Evolutionary conservation across 2,888 invertebrate genomes (phyloP).

Genomic region (Theristus sp.): DNA sequence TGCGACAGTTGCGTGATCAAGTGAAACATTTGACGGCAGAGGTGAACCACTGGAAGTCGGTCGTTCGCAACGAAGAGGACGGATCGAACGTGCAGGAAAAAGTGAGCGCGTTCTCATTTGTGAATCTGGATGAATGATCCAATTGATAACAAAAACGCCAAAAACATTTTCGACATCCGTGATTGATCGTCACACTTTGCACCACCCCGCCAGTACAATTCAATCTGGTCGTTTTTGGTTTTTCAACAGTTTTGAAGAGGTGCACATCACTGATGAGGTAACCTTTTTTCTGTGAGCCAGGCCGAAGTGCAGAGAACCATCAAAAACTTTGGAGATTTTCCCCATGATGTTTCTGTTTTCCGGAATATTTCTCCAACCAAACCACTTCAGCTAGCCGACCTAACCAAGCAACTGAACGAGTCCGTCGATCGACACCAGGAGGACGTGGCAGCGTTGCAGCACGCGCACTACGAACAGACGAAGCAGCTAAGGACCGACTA

Average conservation of each 20-base stretch:
- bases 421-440: neutral
- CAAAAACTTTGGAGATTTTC: neutral
- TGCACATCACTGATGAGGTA: too few relatives aligned
- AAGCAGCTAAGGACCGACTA: neutral
- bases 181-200: too few relatives aligned
- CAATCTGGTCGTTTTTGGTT: too few relatives aligned
- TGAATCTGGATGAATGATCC: too few relatives aligned
- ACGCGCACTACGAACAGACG: neutral
- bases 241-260: too few relatives aligned
- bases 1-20: constrained; percentile 1
- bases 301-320: neutral
- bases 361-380: too few relatives aligned
- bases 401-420: neutral
- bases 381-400: neutral
- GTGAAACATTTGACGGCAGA: constrained; percentile 4
- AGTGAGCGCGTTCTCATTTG: too few relatives aligned
- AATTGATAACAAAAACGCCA: too few relatives aligned
- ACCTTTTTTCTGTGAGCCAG: too few relatives aligned
- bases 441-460: neutral
- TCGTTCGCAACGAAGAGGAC: neutral
- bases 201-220: too few relatives aligned
- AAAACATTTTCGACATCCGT: too few relatives aligned
- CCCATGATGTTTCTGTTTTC: too few relatives aligned
- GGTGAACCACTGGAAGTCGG: constrained; percentile 4
- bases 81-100: neutral